Base-by-base conservation (phyloP, 2,797 vertebrate species). In the Rhinichthys osculus region DNA sequence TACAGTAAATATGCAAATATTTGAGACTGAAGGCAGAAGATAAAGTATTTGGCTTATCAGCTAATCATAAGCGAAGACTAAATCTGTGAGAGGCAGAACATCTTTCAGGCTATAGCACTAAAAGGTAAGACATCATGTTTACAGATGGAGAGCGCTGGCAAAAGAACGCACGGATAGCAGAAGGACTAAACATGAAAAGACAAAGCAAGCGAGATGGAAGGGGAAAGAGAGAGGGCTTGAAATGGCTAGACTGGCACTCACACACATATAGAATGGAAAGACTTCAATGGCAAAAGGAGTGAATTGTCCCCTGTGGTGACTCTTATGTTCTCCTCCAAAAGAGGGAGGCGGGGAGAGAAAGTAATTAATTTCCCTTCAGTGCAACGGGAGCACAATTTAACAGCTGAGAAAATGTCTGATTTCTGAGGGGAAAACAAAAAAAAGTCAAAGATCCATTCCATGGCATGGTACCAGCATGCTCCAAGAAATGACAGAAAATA, bases 361-460 rank as follows among this genome's bases (percentile, higher is more conserved):
- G 93, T 94, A 94, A 95, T 95, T 95, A 95, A 95, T 94, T 94
- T 94, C 91, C 91, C 91, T 93, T 93, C 92, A 90, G 93, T 94
- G 93, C 93, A 91, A 92, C 91, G 92, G 90, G 90, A 89, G 91
- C 88, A 92, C 92, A 93, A 94, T 95, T 95, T 94, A 95, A 94
- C 94, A 95, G 93, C 93, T 93, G 93, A 95, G 90, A 92, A 93
- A 93, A 90, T 90, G 86, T 89, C 91, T 95, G 94, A 95, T 93
- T 94, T 93, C 92, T 94, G 91, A 92, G 86, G 92, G 93, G 93
- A 92, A 93, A 94, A 93, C 90, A 42, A 42, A 42, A 70, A 71
- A 54, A 78, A 89, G 89, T 90, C 88, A 91, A 90, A 92, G 90
- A 91, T 52, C 23, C 42, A 47, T 47, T 80, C 83, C 17, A 7